Evolutionary conservation across 2,888 invertebrate species (phyloP).

Genomic region (Microctonus hyperodae): DNA sequence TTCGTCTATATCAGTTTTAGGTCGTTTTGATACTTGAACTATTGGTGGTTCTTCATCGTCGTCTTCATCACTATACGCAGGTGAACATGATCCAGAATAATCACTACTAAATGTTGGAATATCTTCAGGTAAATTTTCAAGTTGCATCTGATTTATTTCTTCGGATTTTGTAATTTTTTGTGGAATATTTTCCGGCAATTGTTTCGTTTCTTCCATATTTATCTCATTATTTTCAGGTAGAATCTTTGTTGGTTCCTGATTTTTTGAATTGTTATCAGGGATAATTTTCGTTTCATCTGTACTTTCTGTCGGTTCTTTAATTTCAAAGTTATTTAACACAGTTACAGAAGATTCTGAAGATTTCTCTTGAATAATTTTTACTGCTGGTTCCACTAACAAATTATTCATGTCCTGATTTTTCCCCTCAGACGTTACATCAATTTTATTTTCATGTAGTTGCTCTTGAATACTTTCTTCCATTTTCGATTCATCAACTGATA

Average conservation of each 20-base stretch:
- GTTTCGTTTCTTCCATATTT: too few species aligned
- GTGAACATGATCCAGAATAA: background rate
- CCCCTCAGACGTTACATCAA: conserved; percentile 34
- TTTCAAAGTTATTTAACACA: conserved; percentile 10
- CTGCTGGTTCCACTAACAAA: conserved; percentile 18
- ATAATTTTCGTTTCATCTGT: background rate
- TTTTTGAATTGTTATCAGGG: too few species aligned
- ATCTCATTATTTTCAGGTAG: too few species aligned
- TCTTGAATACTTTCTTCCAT: conserved; percentile 24
- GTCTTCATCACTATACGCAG: conserved; percentile 32
- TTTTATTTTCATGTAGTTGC: background rate
- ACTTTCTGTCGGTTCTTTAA: background rate
- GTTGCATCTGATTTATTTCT: background rate
- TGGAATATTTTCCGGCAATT: too few species aligned
- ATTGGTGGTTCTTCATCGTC: conserved; percentile 29
- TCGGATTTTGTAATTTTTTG: background rate
- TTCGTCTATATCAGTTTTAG: conserved; percentile 35
- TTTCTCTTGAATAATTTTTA: conserved; percentile 30
- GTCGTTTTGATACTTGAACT: conserved; percentile 39
- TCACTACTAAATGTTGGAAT: background rate
- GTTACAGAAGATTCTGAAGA: conserved; percentile 3
- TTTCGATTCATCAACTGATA: conserved; percentile 8
- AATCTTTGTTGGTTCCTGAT: too few species aligned
- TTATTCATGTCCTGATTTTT: conserved; percentile 51
- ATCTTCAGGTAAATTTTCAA: background rate